A percentile compares a stretch with the other conserved stretches of the same genome.
Evolutionary conservation across 2,888 invertebrate species (phyloP).

Genomic region (Galeruca laticollis): DNA sequence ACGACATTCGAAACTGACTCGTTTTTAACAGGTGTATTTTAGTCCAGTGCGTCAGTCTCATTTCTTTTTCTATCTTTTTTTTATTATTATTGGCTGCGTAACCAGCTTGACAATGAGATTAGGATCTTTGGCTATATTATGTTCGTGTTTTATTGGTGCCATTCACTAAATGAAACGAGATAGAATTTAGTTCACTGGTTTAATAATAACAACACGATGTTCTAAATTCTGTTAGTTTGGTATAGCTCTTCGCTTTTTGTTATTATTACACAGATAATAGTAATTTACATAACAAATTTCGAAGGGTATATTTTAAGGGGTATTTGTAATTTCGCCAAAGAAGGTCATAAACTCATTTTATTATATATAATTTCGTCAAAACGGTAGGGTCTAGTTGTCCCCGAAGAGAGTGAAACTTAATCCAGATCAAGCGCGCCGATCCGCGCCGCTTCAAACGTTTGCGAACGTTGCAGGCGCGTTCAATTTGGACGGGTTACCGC

Average conservation of each 20-base stretch:
- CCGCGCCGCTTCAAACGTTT: too few relatives aligned
- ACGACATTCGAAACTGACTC: slow-evolving; percentile 30
- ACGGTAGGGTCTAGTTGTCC: too few relatives aligned
- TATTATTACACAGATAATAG: background rate
- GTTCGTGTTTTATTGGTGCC: background rate
- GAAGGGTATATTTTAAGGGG: too few relatives aligned
- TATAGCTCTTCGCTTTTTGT: background rate
- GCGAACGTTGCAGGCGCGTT: too few relatives aligned
- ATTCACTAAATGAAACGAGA: slow-evolving; percentile 2
- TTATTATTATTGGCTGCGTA: background rate
- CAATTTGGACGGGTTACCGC: too few relatives aligned
- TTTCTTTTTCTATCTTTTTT: slow-evolving; percentile 8
- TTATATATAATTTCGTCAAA: too few relatives aligned
- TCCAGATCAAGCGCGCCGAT: too few relatives aligned
- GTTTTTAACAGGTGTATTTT: slow-evolving; percentile 37
- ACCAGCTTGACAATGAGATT: background rate
- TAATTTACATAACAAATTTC: too few relatives aligned
- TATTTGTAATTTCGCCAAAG: too few relatives aligned
- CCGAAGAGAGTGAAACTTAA: too few relatives aligned
- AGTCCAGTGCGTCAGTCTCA: background rate
- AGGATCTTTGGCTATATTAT: background rate
- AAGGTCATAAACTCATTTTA: too few relatives aligned
- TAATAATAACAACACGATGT: background rate
- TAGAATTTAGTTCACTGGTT: background rate
- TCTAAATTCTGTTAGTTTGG: background rate